Evolutionary conservation across 2,113 vertebrate species (phyloP).

Genomic region (Labrus mixtus): DNA sequence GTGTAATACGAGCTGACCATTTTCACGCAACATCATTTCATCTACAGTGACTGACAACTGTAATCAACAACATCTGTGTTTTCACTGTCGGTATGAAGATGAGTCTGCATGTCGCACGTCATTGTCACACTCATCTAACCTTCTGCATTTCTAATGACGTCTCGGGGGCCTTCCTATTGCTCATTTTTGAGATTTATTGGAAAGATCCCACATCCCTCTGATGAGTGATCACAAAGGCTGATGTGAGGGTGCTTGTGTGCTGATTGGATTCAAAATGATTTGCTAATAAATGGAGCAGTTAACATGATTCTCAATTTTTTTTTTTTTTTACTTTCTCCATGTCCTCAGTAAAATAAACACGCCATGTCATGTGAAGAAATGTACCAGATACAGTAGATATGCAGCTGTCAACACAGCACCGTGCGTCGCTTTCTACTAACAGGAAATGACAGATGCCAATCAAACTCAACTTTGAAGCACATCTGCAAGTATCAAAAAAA

Average conservation of each 20-base stretch:
- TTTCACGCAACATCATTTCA: neutral
- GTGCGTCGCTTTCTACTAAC: neutral
- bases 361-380: neutral
- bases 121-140: neutral
- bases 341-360: neutral
- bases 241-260: neutral
- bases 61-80: neutral
- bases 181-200: neutral
- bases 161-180: too few relatives aligned
- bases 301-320: neutral
- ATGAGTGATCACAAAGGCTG: neutral
- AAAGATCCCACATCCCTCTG: neutral
- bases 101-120: neutral
- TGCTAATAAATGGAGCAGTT: neutral
- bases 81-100: neutral
- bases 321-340: neutral
- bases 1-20: neutral
- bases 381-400: neutral
- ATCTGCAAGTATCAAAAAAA: neutral
- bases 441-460: neutral
- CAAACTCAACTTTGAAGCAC: neutral
- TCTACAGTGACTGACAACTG: conserved; percentile 1
- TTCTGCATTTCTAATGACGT: neutral
- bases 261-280: conserved; percentile 27
- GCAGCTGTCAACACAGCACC: neutral